phyloP scores from a whole-genome alignment of 1,140 invertebrate genomes.

The Drosophila repleta region DNA sequence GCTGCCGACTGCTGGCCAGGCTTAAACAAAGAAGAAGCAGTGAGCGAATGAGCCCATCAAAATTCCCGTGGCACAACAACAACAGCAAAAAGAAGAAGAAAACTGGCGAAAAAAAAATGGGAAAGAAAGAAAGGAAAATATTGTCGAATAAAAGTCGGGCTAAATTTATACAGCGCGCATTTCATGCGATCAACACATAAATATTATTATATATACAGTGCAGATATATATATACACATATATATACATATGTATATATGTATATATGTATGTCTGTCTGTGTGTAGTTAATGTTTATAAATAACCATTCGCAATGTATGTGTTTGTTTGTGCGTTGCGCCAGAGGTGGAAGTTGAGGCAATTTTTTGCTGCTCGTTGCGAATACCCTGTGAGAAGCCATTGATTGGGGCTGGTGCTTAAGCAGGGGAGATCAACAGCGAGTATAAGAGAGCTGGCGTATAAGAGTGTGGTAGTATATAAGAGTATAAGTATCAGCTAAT shows the following conservation, averaged over 20 bases:
- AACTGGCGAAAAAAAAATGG: slow-evolving; percentile 12
- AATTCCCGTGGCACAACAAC: slow-evolving; percentile 18
- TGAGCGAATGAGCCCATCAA: slow-evolving; percentile 48
- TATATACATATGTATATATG: slow-evolving; percentile 13
- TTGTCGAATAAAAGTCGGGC: slow-evolving; percentile 62
- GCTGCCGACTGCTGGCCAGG: slow-evolving; percentile 4
- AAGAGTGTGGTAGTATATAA: too few species aligned
- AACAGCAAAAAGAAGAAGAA: slow-evolving; percentile 8
- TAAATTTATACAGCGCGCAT: slow-evolving; percentile 76
- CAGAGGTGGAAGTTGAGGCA: not conserved
- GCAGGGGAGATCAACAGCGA: too few species aligned
- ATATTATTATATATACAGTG: slow-evolving; percentile 73
- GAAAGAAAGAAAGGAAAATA: slow-evolving; percentile 39
- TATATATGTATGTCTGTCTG: not conserved
- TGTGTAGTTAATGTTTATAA: slow-evolving; percentile 24
- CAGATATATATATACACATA: slow-evolving; percentile 25
- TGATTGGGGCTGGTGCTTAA: too few species aligned
- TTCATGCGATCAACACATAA: slow-evolving; percentile 80
- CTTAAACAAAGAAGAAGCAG: slow-evolving; percentile 28
- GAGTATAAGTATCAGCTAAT: too few species aligned
- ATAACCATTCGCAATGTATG: slow-evolving; percentile 46
- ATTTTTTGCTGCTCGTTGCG: not conserved
- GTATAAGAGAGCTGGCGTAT: too few species aligned
- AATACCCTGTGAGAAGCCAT: too few species aligned
- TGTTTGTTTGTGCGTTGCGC: not conserved